These are phyloP conservation scores for Cheirogaleus medius DNA, from an alignment of 2,113 vertebrate species.

Conservation along the genomic window DNA sequence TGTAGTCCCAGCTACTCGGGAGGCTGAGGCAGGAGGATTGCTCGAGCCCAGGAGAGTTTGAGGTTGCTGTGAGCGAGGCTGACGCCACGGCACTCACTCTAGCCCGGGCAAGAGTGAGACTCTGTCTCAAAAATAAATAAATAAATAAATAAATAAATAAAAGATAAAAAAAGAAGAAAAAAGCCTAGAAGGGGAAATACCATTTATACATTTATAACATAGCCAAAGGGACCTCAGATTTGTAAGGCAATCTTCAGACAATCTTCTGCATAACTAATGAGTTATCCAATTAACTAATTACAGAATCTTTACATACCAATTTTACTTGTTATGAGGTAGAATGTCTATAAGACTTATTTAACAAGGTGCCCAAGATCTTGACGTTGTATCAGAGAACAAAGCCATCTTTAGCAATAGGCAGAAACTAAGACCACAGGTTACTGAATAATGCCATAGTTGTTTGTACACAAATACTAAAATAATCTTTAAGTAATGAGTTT, in stretches of 20 bases:
- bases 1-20: no score
- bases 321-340: not conserved
- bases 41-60: no score
- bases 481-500: conserved; percentile 13
- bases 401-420: conserved; percentile 19
- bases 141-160: no score
- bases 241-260: not conserved
- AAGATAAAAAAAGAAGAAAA: not conserved
- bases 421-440: conserved; percentile 56
- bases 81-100: no score
- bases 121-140: no score
- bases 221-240: conserved; percentile 38
- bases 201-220: not conserved
- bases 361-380: not conserved
- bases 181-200: not conserved
- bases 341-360: conserved; percentile 20
- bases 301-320: conserved; percentile 32
- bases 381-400: conserved; percentile 50
- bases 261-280: not conserved
- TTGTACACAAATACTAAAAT: conserved; percentile 52
- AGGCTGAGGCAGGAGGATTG: no score
- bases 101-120: no score
- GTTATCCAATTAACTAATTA: not conserved
- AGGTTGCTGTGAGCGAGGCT: no score
- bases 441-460: conserved; percentile 17